These are phyloP conservation scores for Anableps anableps DNA, from an alignment of 2,797 vertebrate species.

Conservation along the genomic window DNA sequence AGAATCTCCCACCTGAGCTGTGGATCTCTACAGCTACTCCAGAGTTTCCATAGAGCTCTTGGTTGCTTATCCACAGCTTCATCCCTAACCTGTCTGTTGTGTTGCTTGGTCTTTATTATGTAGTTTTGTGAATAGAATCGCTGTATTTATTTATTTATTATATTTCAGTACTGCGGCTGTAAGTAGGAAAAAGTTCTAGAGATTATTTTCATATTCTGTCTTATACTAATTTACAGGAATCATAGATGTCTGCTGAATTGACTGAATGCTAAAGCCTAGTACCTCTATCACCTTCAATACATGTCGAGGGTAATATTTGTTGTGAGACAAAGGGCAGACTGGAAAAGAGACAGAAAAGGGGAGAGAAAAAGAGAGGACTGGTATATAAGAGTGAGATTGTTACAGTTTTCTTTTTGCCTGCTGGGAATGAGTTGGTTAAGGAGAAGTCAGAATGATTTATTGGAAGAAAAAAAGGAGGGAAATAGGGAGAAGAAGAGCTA, in stretches of 20 bases:
- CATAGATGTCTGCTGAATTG: background rate
- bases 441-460: conserved; percentile 88
- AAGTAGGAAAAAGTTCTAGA: background rate
- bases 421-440: conserved; percentile 88
- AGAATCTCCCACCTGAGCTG: background rate
- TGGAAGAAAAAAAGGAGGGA: conserved; percentile 80
- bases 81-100: background rate
- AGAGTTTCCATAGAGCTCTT: background rate
- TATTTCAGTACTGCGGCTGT: background rate
- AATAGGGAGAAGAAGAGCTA: conserved; percentile 72
- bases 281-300: background rate
- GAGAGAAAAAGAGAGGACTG: conserved; percentile 53
- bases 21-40: background rate
- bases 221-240: background rate
- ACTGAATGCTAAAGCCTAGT: background rate
- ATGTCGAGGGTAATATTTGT: background rate
- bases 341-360: conserved; percentile 34
- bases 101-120: background rate
- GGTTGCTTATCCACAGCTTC: background rate
- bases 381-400: conserved; percentile 73
- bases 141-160: background rate
- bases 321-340: conserved; percentile 32
- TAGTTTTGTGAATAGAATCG: background rate
- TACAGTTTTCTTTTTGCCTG: conserved; percentile 83
- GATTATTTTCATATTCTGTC: background rate